Percentiles rank a stretch among this genome's conserved stretches.
These are phyloP conservation scores for Tenualosa ilisha DNA, from an alignment of 2,797 vertebrate species.

Conservation along the genomic window DNA sequence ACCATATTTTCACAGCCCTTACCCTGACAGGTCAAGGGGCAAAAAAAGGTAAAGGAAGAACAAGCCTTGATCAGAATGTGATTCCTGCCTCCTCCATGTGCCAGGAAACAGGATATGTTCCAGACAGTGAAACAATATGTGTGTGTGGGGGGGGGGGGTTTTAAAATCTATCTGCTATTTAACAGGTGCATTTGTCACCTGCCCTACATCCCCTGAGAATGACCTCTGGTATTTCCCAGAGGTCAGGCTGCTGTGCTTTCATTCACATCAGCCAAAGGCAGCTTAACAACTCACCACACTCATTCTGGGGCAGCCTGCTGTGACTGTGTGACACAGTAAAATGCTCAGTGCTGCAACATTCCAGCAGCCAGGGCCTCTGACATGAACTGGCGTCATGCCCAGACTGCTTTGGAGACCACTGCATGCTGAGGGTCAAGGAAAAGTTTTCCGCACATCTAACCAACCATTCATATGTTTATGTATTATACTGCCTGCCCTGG, in stretches of 20 bases:
- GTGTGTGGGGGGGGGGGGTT: no score
- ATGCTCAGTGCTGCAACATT: not conserved
- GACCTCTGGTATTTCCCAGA: not conserved
- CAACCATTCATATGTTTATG: not conserved
- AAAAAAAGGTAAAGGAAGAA: not conserved
- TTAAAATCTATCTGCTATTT: not conserved
- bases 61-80: not conserved
- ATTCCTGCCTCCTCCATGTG: not conserved
- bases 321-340: not conserved
- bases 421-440: not conserved
- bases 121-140: not conserved
- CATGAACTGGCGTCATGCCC: not conserved
- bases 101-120: not conserved
- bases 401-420: not conserved
- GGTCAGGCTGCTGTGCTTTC: not conserved
- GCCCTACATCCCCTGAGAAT: not conserved
- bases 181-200: not conserved
- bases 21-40: not conserved
- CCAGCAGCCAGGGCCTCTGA: not conserved
- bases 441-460: not conserved
- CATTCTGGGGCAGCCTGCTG: not conserved
- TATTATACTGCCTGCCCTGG: not conserved
- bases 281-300: not conserved
- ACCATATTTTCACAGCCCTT: not conserved
- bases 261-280: constrained; percentile 4